A percentile compares a stretch with the other conserved stretches of the same genome.
Evolutionary conservation across 64 coral and sea anemone genomes (phyloP).

Genomic region (Stichodactyla helianthus): DNA sequence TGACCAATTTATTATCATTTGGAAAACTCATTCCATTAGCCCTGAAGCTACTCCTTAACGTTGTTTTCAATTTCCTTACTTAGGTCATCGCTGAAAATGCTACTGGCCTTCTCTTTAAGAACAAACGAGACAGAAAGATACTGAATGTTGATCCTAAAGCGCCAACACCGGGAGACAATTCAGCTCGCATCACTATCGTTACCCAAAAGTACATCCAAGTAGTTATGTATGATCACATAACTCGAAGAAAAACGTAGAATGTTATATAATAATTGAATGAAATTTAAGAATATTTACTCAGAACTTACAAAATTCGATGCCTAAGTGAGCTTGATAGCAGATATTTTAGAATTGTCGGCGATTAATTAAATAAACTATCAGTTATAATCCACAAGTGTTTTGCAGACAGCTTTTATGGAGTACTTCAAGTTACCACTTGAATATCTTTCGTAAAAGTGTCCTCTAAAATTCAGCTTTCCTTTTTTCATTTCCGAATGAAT

Average conservation of each 20-base stretch:
- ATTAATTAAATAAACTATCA: neutral
- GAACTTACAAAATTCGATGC: neutral
- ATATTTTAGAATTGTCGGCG: neutral
- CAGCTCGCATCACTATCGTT: slow-evolving; percentile 79
- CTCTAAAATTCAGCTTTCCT: neutral
- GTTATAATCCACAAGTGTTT: neutral
- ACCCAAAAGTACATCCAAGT: slow-evolving; percentile 86
- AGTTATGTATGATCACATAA: slow-evolving; percentile 98
- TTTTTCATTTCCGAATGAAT: neutral
- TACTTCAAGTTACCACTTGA: neutral
- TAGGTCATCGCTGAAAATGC: slow-evolving; percentile 96
- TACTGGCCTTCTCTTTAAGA: slow-evolving; percentile 86
- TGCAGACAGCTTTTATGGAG: neutral
- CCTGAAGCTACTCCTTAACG: neutral
- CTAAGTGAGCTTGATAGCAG: neutral
- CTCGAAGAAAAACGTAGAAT: slow-evolving; percentile 81
- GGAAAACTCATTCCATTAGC: neutral
- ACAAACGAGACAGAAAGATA: slow-evolving; percentile 93
- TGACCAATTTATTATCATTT: neutral
- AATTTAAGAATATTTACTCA: neutral
- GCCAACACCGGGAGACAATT: slow-evolving; percentile 87
- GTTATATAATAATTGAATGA: neutral
- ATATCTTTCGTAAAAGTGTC: neutral
- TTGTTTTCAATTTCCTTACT: neutral
- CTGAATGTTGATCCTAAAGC: slow-evolving; percentile 97